Evolutionary conservation across 2,888 invertebrate genomes (phyloP).

Genomic region (Meteorus colon): DNA sequence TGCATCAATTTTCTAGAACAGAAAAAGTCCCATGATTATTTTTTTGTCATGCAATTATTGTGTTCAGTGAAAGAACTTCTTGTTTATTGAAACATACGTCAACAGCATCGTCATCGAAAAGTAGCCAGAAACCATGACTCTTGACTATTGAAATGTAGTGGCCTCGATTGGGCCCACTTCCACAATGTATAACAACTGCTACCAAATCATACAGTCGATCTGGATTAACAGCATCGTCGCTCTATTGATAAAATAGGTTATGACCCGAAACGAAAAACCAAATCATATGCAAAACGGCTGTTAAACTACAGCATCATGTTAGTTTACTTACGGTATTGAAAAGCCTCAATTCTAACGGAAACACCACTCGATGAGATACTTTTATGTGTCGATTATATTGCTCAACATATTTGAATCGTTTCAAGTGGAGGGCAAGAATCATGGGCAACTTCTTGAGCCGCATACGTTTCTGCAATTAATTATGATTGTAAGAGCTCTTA

Average conservation of each 20-base stretch:
- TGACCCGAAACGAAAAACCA: slow-evolving; percentile 28
- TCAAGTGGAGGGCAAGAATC: slow-evolving; percentile 97
- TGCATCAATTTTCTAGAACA: slow-evolving; percentile 96
- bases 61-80: too few relatives aligned
- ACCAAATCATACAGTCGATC: slow-evolving; percentile 98
- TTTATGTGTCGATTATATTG: slow-evolving; percentile 99
- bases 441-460: slow-evolving; percentile 98
- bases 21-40: slow-evolving; percentile 47
- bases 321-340: slow-evolving; percentile 91
- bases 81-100: slow-evolving; percentile 84
- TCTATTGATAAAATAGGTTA: slow-evolving; percentile 77
- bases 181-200: slow-evolving; percentile 99
- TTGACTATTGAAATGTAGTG: slow-evolving; percentile 99
- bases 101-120: slow-evolving; percentile 99
- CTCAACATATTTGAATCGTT: slow-evolving; percentile 98
- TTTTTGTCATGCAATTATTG: not conserved
- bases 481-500: not conserved
- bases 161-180: slow-evolving; percentile 98
- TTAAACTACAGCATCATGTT: not conserved
- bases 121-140: slow-evolving; percentile 98
- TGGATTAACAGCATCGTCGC: slow-evolving; percentile 98
- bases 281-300: not conserved
- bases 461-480: slow-evolving; percentile 85
- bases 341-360: slow-evolving; percentile 96
- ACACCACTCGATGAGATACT: slow-evolving; percentile 98